Base-by-base conservation (phyloP, 2,113 vertebrate genomes). In the Axis porcinus region DNA sequence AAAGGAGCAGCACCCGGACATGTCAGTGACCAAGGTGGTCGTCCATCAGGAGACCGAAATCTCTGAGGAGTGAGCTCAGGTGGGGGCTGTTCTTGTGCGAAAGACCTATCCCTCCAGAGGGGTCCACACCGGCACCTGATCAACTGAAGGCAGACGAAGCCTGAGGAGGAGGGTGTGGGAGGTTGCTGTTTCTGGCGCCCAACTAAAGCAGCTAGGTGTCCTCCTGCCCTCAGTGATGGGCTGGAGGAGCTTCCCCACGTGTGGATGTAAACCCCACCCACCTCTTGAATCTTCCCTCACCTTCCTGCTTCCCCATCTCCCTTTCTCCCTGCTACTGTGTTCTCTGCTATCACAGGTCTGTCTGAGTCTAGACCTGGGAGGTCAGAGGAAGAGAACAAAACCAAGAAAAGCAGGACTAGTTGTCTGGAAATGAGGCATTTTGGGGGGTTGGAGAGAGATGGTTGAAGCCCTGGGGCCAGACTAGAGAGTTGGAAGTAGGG, bases 21-120 rank as follows among this genome's bases (percentile, higher is more conserved):
- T 99, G 99, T 99, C 99, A 2, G 99, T 99, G 98, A 99, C 99
- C 98, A 99, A 99, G 98, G 99, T 99, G 96, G 99, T 99, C 1
- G 99, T 99, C 96, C 99, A 99, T 98, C 99, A 99, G 99, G 99
- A 99, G 98, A 99, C 99, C 0, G 99, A 99, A 98, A 99, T 99
- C 15, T 99, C 99, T 30, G 99, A 99, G 64, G 99, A 99, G 81
- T 99, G 99, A 43, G 62, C 93, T 94, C 96, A 97, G 88, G 98
- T 98, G 81, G 15, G 78, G 5, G 58, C 40, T 19, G 0, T 67
- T 76, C 50, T n/a, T 64, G 16, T 57, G 58, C 7, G 25, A n/a
- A 0, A 1, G 27, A 43, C 55, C 54, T 17, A 7, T 10, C 27
- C 14, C n/a, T 40, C 28, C 13, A 81, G 13, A n/a, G 36, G 52